Evolutionary conservation across 2,888 invertebrate genomes (phyloP).

Genomic region (Amblyteles armatorius): DNA sequence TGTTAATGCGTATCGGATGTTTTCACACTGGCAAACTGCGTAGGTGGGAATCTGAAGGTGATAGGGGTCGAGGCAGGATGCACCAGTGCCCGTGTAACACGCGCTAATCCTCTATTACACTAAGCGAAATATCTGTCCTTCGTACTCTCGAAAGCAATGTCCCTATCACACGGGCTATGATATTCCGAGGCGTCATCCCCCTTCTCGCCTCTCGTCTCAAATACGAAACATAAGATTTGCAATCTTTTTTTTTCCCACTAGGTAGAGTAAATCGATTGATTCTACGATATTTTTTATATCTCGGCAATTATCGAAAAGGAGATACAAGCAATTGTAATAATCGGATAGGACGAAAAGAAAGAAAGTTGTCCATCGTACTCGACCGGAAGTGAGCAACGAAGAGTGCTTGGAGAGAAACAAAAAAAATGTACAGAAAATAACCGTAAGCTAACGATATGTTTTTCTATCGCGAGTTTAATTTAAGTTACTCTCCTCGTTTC

Average conservation of each 20-base stretch:
- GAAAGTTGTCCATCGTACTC: background rate
- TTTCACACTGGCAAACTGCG: conserved; percentile 2
- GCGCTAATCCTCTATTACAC: conserved; percentile 19
- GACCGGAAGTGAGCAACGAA: conserved; percentile 12
- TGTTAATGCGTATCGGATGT: conserved; percentile 10
- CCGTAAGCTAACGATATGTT: background rate
- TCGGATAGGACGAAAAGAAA: background rate
- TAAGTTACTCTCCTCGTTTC: conserved; percentile 39
- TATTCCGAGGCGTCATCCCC: background rate
- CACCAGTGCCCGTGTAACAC: conserved; percentile 5
- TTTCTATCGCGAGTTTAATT: conserved; percentile 59
- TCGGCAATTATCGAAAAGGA: conserved; percentile 4
- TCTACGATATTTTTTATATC: background rate
- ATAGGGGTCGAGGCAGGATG: conserved; percentile 1
- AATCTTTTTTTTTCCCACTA: background rate
- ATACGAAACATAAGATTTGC: background rate
- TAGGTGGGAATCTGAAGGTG: conserved; percentile 10
- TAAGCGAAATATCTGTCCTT: conserved; percentile 12
- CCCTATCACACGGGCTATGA: background rate
- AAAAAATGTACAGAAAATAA: conserved; percentile 1
- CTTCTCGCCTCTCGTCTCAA: conserved; percentile 1
- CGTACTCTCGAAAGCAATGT: background rate
- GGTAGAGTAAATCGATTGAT: conserved; percentile 3
- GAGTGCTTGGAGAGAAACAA: conserved; percentile 3
- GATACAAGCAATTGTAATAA: background rate